Evolutionary conservation across 2,113 vertebrate species (phyloP).

Genomic region (Equus quagga): DNA sequence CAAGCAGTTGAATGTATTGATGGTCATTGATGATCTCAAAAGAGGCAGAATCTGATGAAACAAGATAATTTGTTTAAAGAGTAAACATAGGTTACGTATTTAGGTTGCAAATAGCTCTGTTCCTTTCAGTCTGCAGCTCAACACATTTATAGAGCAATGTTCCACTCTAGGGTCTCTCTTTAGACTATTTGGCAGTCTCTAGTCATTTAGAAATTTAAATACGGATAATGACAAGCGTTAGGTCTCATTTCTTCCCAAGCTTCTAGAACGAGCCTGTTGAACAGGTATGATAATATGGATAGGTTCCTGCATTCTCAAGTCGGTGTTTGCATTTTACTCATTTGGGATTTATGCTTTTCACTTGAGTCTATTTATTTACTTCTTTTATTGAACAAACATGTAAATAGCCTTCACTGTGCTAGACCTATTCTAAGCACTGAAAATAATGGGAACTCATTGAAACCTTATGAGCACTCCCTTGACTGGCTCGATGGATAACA

Average conservation of each 20-base stretch:
- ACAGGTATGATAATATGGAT: background rate
- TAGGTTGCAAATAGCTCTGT: background rate
- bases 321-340: background rate
- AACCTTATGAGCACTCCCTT: no score
- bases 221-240: background rate
- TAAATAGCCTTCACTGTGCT: background rate
- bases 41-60: background rate
- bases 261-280: background rate
- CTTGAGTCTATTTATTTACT: background rate
- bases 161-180: background rate
- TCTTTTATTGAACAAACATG: background rate
- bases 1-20: background rate
- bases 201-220: background rate
- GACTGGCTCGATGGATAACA: rapidly evolving
- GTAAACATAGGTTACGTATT: background rate
- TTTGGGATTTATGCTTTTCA: background rate
- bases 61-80: background rate
- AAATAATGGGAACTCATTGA: background rate
- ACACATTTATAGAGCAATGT: background rate
- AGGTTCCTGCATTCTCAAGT: background rate
- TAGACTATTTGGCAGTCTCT: background rate
- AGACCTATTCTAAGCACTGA: background rate
- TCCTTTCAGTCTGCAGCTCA: background rate
- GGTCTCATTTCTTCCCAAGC: background rate
- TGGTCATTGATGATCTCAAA: background rate